A percentile compares a stretch with the other conserved stretches of the same genome.
Evolutionary conservation across 2,888 invertebrate genomes (phyloP).

Genomic region (Noctua pronuba): DNA sequence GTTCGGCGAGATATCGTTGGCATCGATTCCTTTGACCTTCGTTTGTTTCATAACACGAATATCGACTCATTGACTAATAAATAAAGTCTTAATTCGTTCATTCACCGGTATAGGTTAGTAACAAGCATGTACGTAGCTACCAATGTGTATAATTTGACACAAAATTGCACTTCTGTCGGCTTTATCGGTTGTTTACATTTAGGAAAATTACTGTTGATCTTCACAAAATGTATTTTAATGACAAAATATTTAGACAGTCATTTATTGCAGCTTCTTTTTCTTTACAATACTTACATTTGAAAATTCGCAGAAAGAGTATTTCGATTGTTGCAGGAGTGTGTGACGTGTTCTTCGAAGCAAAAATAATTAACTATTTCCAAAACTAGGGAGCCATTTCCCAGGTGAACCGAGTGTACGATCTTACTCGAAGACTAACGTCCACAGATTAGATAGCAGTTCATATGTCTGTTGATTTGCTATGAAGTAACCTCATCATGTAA

Average conservation of each 20-base stretch:
- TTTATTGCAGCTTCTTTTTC: constrained; percentile 15
- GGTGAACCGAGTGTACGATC: neutral
- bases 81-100: constrained; percentile 50
- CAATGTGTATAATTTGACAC: constrained; percentile 34
- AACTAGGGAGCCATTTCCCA: neutral
- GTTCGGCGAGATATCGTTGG: constrained; percentile 55
- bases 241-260: constrained; percentile 36
- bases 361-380: neutral
- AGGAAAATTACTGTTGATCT: constrained; percentile 48
- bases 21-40: constrained; percentile 66
- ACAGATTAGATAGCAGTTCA: constrained; percentile 35
- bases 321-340: neutral
- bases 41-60: constrained; percentile 46
- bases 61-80: constrained; percentile 40
- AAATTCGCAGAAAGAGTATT: constrained; percentile 28
- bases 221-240: constrained; percentile 32
- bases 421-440: constrained; percentile 3
- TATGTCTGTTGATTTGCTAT: constrained; percentile 31
- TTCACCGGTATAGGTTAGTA: constrained; percentile 28
- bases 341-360: neutral
- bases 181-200: constrained; percentile 61
- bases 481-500: constrained; percentile 27
- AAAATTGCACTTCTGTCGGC: constrained; percentile 42
- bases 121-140: constrained; percentile 23
- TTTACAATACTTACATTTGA: neutral